A percentile compares a stretch with the other conserved stretches of the same genome.
Evolutionary conservation across 2,888 invertebrate species (phyloP).

Genomic region (Myopa tessellatipennis): DNA sequence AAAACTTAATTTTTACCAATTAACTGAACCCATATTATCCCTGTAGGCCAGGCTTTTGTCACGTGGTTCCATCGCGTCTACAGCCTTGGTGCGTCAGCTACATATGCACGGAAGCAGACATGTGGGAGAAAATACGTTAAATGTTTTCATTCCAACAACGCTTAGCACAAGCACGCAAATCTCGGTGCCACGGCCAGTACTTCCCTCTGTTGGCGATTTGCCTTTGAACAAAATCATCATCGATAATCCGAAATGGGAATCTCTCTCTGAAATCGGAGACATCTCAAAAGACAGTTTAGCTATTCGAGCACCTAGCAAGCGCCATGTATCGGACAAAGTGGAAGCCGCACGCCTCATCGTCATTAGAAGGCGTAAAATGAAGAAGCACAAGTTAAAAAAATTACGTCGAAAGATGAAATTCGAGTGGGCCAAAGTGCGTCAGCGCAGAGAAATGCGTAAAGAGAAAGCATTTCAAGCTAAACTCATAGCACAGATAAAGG

Average conservation of each 20-base stretch:
- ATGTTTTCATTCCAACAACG: slow-evolving; percentile 10
- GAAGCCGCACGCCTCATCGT: slow-evolving; percentile 80
- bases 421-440: slow-evolving; percentile 78
- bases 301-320: slow-evolving; percentile 53
- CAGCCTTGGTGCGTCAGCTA: slow-evolving; percentile 39
- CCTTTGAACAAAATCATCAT: slow-evolving; percentile 46
- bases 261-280: slow-evolving; percentile 62
- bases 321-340: slow-evolving; percentile 71
- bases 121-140: slow-evolving; percentile 3
- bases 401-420: slow-evolving; percentile 82
- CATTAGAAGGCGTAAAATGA: slow-evolving; percentile 86
- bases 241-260: slow-evolving; percentile 56
- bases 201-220: slow-evolving; percentile 53
- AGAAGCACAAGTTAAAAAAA: slow-evolving; percentile 85
- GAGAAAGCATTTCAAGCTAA: slow-evolving; percentile 83
- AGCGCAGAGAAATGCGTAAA: slow-evolving; percentile 77
- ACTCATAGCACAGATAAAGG: slow-evolving; percentile 76
- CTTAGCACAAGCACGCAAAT: neutral
- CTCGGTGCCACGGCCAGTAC: slow-evolving; percentile 29
- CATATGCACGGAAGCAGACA: slow-evolving; percentile 35
- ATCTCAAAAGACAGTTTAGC: slow-evolving; percentile 46
- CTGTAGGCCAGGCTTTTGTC: slow-evolving; percentile 54
- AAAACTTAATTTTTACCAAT: slow-evolving; percentile 11
- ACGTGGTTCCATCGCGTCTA: neutral
- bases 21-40: slow-evolving; percentile 62